Conservation (phyloP, 2,113 vertebrate species). For the Poecile atricapillus region DNA sequence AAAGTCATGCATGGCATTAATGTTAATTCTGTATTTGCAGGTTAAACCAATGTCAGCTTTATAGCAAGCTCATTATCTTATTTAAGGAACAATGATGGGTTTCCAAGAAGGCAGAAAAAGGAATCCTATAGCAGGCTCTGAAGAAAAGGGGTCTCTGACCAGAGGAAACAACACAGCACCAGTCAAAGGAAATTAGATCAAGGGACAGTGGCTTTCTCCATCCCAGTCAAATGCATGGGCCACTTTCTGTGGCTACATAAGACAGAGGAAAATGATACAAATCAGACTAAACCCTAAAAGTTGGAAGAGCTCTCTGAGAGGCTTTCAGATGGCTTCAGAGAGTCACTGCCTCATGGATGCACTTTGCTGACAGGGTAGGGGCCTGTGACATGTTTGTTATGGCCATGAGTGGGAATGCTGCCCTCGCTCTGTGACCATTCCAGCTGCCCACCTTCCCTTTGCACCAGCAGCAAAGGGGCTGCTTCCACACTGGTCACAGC, state of each 20-base stretch:
- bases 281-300: background rate
- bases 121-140: background rate
- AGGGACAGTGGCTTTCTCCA: background rate
- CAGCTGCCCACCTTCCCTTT: background rate
- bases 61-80: conserved; percentile 2
- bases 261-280: background rate
- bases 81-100: background rate
- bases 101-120: conserved; percentile 13
- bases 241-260: background rate
- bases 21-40: conserved; percentile 7
- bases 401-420: background rate
- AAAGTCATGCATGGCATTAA: conserved; percentile 25
- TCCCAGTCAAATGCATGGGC: background rate
- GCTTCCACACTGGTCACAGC: background rate
- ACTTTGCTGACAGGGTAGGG: background rate
- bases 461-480: background rate
- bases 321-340: background rate
- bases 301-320: background rate
- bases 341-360: background rate
- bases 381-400: accelerated
- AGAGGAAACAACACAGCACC: background rate
- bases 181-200: background rate
- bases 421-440: accelerated
- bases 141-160: background rate
- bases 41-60: background rate